Evolutionary conservation across 2,797 vertebrate species (phyloP).

Genomic region (Cygnus olor): DNA sequence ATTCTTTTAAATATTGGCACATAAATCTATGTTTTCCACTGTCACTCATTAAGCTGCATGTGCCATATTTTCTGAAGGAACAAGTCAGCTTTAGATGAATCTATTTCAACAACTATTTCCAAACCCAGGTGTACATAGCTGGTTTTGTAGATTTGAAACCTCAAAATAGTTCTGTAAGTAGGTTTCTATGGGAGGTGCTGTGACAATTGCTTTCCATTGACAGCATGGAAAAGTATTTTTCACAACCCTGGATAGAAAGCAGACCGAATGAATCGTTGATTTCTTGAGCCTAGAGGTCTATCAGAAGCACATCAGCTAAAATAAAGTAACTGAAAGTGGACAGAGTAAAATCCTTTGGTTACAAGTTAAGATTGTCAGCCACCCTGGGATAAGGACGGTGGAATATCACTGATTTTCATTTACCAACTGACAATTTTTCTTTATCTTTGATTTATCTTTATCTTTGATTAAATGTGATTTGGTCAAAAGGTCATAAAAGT

Average conservation of each 20-base stretch:
- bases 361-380: not conserved
- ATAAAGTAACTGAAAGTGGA: not conserved
- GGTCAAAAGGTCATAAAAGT: not conserved
- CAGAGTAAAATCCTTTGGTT: not conserved
- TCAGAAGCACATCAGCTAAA: not conserved
- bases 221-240: not conserved
- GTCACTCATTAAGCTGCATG: not conserved
- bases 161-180: not conserved
- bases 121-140: not conserved
- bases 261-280: not conserved
- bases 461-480: not conserved
- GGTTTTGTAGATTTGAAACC: not conserved
- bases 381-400: not conserved
- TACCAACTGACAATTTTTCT: not conserved
- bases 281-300: not conserved
- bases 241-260: not conserved
- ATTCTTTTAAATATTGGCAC: not conserved
- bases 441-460: not conserved
- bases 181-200: not conserved
- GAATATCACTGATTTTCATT: not conserved
- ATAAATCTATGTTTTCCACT: not conserved
- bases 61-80: not conserved
- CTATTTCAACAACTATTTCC: not conserved
- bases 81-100: not conserved
- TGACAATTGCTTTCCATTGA: not conserved